A percentile compares a stretch with the other conserved stretches of the same genome.
phyloP scores from a whole-genome alignment of 64 coral and sea anemone genomes.

The Orbicella faveolata region DNA sequence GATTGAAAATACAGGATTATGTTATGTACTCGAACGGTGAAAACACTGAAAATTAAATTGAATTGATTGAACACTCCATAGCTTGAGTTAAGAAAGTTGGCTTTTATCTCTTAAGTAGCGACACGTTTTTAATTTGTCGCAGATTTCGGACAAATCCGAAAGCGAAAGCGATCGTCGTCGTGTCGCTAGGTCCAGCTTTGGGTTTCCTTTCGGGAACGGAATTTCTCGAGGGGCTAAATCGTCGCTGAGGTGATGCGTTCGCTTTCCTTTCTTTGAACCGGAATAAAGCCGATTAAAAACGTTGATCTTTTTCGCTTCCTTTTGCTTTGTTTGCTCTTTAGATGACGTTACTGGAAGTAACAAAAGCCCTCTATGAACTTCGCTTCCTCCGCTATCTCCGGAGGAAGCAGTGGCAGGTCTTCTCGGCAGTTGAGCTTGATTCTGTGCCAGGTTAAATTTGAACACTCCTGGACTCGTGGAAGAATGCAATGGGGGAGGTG shows the following conservation, averaged over 20 bases:
- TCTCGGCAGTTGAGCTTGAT: not conserved
- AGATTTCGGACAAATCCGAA: conserved; percentile 70
- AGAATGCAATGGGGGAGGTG: not conserved
- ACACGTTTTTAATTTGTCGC: conserved; percentile 62
- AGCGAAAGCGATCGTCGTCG: conserved; percentile 63
- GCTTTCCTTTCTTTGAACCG: conserved; percentile 5
- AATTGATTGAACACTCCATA: not conserved
- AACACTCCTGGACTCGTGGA: not conserved
- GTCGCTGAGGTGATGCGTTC: not conserved
- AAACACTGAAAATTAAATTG: not conserved
- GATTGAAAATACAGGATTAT: too few species aligned
- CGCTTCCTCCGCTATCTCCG: not conserved
- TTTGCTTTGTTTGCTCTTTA: conserved; percentile 27
- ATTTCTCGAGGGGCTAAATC: conserved; percentile 19
- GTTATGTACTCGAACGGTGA: too few species aligned
- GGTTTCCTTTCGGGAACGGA: not conserved
- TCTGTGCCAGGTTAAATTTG: not conserved
- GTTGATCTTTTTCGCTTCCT: conserved; percentile 19
- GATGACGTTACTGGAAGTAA: conserved; percentile 45
- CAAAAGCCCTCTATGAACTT: conserved; percentile 40
- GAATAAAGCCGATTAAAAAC: conserved; percentile 36
- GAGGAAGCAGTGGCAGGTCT: not conserved
- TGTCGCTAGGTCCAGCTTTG: not conserved
- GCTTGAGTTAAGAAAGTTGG: not conserved
- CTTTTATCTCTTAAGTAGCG: conserved; percentile 64